Conservation (phyloP, 2,888 invertebrate species). For the Ditylenchus weischeri region DNA sequence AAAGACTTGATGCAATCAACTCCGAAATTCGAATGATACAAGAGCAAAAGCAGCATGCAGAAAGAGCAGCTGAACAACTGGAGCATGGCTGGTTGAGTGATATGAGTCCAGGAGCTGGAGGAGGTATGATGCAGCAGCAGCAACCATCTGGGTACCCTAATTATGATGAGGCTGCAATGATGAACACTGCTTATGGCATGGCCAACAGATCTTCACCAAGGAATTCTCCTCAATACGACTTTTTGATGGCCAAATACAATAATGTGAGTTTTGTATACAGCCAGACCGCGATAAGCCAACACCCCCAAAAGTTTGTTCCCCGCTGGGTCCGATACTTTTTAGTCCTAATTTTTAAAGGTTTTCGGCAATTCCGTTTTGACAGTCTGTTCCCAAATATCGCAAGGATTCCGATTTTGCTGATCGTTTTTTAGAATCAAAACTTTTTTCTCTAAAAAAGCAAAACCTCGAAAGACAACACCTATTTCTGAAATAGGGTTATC, state of each 20-base stretch:
- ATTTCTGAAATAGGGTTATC: too few species aligned
- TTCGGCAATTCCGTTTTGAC: too few species aligned
- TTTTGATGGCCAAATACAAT: constrained; percentile 62
- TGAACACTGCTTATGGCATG: neutral
- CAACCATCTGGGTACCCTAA: neutral
- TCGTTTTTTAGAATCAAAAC: too few species aligned
- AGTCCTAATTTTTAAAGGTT: too few species aligned
- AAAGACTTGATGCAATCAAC: constrained; percentile 98
- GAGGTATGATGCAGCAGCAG: constrained; percentile 9
- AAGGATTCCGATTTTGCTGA: too few species aligned
- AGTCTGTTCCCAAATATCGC: too few species aligned
- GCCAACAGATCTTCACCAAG: constrained; percentile 17
- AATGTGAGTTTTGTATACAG: constrained; percentile 17
- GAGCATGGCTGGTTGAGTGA: constrained; percentile 69
- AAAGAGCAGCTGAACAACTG: constrained; percentile 91
- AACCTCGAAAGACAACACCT: too few species aligned
- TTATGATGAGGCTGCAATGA: constrained; percentile 8
- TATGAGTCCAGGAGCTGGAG: neutral
- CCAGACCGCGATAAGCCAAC: too few species aligned
- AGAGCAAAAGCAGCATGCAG: constrained; percentile 81
- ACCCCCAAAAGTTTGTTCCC: too few species aligned
- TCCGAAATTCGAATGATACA: constrained; percentile 86
- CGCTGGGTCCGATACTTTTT: too few species aligned
- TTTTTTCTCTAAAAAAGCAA: too few species aligned
- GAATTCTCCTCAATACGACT: constrained; percentile 28